phyloP scores from a whole-genome alignment of 1,140 invertebrate species.

The Drosophila kohkoa region DNA sequence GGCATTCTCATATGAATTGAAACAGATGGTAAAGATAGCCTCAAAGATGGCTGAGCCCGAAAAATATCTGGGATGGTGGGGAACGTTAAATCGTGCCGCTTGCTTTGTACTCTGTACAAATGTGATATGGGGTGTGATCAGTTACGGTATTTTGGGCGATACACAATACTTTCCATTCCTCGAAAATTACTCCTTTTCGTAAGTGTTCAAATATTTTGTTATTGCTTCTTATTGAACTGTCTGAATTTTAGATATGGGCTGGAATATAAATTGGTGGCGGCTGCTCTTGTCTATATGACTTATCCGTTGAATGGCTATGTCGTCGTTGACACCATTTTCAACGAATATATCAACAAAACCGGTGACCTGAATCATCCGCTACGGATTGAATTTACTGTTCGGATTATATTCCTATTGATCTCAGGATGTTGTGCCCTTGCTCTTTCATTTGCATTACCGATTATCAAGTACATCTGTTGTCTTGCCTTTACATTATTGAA shows the following conservation, averaged over 20 bases:
- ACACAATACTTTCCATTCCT: not conserved
- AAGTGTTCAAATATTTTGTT: not conserved
- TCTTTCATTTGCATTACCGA: not conserved
- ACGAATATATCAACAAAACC: not conserved
- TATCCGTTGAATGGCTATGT: conserved; percentile 13
- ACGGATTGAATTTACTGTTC: not conserved
- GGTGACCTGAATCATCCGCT: not conserved
- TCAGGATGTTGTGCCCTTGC: not conserved
- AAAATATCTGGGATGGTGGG: not conserved
- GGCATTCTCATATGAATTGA: not conserved
- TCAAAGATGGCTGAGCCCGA: not conserved
- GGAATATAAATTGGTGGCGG: not conserved
- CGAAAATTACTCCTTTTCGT: not conserved
- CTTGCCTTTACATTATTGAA: not conserved
- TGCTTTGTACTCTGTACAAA: not conserved
- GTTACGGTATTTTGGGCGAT: not conserved
- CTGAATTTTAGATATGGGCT: not conserved
- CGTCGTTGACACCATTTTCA: not conserved
- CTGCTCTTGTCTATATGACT: not conserved
- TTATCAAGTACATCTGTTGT: not conserved
- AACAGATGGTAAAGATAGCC: not conserved
- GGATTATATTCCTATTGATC: not conserved
- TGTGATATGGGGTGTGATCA: not conserved
- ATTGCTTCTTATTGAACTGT: not conserved
- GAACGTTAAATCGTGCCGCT: not conserved